Percentiles rank a stretch among this genome's conserved stretches.
phyloP scores from a whole-genome alignment of 23 tunicate genomes.

The Phallusia fumigata region DNA sequence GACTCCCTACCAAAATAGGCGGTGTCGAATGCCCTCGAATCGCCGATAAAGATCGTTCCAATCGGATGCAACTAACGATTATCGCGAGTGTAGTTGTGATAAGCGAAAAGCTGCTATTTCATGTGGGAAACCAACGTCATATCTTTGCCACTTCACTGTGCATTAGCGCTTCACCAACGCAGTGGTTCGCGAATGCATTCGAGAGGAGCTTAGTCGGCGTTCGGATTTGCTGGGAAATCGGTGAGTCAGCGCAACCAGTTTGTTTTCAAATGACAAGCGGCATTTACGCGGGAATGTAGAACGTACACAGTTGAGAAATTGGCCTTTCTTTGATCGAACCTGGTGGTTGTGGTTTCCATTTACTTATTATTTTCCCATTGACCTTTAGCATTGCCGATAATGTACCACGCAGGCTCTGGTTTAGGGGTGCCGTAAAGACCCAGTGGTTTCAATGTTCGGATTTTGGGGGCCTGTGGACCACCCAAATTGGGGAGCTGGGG shows the following conservation, averaged over 20 bases:
- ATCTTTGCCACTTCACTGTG: background rate
- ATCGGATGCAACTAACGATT: conserved; percentile 9
- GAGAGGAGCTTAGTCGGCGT: background rate
- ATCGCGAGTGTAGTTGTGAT: background rate
- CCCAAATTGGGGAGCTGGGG: no score
- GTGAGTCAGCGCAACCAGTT: background rate
- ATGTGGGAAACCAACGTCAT: background rate
- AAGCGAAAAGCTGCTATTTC: background rate
- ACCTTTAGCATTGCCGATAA: no score
- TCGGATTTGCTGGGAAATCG: background rate
- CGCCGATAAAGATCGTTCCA: background rate
- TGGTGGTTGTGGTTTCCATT: no score
- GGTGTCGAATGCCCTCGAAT: background rate
- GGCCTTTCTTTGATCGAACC: background rate
- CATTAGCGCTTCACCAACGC: background rate
- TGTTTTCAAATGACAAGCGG: background rate
- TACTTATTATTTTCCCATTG: no score
- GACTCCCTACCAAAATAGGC: background rate
- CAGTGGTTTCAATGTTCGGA: no score
- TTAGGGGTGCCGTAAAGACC: no score
- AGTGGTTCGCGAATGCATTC: background rate
- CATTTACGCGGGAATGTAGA: background rate
- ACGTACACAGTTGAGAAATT: background rate
- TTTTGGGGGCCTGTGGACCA: no score
- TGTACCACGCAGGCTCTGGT: no score